phyloP scores from a whole-genome alignment of 2,797 vertebrate genomes.

The Oreochromis grahami region DNA sequence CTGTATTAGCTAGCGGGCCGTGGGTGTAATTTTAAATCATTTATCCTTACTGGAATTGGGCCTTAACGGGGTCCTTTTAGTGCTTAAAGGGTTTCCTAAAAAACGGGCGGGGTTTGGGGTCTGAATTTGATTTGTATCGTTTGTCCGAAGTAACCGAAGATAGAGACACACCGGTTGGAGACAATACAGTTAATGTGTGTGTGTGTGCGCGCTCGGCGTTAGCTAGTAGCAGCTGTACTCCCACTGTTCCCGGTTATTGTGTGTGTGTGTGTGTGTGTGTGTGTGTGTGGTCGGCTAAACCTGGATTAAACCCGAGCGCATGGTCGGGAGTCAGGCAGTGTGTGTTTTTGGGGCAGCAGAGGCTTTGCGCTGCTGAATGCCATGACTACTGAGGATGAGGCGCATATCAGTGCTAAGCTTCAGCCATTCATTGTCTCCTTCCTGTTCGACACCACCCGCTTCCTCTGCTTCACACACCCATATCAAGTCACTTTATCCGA shows the following conservation, averaged over 20 bases:
- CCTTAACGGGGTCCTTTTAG: accelerated
- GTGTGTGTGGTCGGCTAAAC: not conserved
- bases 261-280: not conserved
- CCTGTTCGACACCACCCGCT: constrained; percentile 3
- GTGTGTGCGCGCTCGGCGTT: not conserved
- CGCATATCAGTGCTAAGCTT: constrained; percentile 4
- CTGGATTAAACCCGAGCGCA: constrained; percentile 51
- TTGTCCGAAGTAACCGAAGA: not conserved
- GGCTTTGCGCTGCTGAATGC: constrained; percentile 34
- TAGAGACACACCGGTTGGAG: constrained; percentile 37
- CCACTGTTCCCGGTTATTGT: not conserved
- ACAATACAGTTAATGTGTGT: constrained; percentile 53
- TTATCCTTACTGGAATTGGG: not conserved
- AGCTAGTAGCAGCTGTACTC: constrained; percentile 33
- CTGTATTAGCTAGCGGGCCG: constrained; percentile 45
- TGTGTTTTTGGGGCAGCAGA: constrained; percentile 7
- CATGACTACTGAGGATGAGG: constrained; percentile 14
- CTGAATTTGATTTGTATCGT: not conserved
- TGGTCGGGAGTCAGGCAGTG: not conserved
- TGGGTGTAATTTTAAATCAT: constrained; percentile 1
- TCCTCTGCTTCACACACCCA: not conserved
- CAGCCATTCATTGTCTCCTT: constrained; percentile 49
- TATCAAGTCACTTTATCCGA: not conserved
- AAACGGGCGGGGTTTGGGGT: not conserved
- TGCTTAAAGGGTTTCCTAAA: not conserved